Conservation (phyloP, 2,113 vertebrate species). For the Hemiprocne comata region DNA sequence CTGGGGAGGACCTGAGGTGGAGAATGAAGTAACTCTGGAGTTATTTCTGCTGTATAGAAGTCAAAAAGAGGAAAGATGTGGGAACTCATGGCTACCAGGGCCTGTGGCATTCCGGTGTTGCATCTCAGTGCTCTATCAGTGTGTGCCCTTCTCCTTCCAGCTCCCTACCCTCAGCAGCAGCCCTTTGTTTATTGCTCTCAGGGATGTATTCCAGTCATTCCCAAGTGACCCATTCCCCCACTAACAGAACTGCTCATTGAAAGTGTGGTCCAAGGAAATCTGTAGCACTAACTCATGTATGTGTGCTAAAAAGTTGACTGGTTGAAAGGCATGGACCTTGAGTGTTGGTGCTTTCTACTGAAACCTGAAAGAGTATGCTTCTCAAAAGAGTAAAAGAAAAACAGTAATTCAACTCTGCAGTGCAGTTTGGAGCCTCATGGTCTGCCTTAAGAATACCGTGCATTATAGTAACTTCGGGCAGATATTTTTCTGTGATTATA, state of each 20-base stretch:
- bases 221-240: not conserved
- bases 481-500: not conserved
- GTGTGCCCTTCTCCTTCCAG: not conserved
- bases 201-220: not conserved
- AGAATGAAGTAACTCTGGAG: not conserved
- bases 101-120: not conserved
- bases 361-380: not conserved
- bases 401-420: not conserved
- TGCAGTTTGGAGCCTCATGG: not conserved
- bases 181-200: not conserved
- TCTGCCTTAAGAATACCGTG: not conserved
- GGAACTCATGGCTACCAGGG: not conserved
- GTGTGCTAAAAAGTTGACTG: not conserved
- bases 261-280: not conserved
- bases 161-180: not conserved
- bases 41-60: not conserved
- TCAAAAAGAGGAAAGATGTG: rapidly evolving
- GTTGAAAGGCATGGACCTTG: not conserved
- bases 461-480: not conserved
- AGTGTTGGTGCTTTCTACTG: not conserved
- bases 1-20: not conserved
- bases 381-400: not conserved
- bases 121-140: not conserved
- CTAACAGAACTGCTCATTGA: not conserved
- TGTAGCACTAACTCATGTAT: not conserved